Evolutionary conservation across 1,140 invertebrate genomes (phyloP), one percentile per base, ranked within the genome.

Genomic region (Probaryconus sp.): DNA sequence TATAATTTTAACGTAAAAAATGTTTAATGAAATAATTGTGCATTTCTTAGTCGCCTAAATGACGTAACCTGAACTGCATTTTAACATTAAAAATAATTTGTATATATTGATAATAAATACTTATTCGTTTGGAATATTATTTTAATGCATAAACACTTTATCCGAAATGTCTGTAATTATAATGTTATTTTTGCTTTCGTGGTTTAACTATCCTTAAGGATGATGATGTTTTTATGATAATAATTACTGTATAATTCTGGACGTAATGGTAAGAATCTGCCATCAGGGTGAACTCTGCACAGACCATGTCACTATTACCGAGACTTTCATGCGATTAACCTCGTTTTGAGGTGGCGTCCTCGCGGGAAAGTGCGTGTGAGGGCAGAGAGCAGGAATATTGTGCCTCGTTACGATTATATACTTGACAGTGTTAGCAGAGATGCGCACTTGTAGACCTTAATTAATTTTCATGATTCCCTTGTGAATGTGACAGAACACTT

Each of bases 291-390:
- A 72, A 51, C 43, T 75, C 63, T 38, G 48, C 17, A 18, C 26
- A 16, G 30, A n/a, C 43, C 45, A 26, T 63, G 58, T 58, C 45
- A 56, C 51, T 53, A 28, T 50, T 55, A 42, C 50, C 20, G 18
- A 69, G 72, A 61, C 60, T 79, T 53, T 61, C 63, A 60, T 50
- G 60, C 71, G 75, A 83, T 83, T 83, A 83, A 83, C 82, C 82
- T 83, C 77, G 67, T 81, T 81, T 78, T 75, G 75, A 75, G 72
- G 76, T 82, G 76, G 61, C 58, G 81, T 83, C 80, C 79, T 81
- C 79, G 81, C 47, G 56, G 43, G 58, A 69, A 68, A 68, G 51
- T 68, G 64, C 60, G 58, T 69, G 55, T 64, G 50, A 64, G 71
- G 71, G 71, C 64, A 75, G 58, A 69, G 64, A 68, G 56, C 71